phyloP scores from a whole-genome alignment of 2,113 vertebrate genomes.

The Sander lucioperca region DNA sequence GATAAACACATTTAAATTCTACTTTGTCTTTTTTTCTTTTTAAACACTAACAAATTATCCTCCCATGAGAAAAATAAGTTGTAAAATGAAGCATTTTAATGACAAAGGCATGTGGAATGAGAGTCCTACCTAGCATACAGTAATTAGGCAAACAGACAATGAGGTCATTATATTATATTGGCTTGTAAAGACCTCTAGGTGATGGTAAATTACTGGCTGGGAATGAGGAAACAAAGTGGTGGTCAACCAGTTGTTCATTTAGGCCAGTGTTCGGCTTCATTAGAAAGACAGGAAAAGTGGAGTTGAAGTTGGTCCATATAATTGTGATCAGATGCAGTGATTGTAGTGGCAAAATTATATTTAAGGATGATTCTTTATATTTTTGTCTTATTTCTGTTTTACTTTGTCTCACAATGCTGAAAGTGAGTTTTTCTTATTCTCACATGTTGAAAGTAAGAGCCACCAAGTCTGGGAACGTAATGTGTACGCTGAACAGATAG shows the following conservation, averaged over 20 bases:
- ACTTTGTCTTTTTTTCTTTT: background rate
- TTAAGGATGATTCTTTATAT: too few relatives aligned
- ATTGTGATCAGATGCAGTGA: constrained; percentile 11
- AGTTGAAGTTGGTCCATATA: background rate
- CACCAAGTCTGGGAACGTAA: too few relatives aligned
- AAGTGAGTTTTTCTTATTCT: too few relatives aligned
- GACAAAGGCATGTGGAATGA: background rate
- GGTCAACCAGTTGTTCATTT: background rate
- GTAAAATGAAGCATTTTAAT: constrained; percentile 12
- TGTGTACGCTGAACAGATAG: too few relatives aligned
- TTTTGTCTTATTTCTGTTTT: too few relatives aligned
- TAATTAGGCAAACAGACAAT: constrained; percentile 6
- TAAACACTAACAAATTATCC: background rate
- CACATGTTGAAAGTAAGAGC: too few relatives aligned
- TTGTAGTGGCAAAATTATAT: too few relatives aligned
- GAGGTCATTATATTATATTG: constrained; percentile 12
- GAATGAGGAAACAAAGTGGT: constrained; percentile 47
- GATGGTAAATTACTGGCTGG: constrained; percentile 43
- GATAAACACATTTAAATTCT: background rate
- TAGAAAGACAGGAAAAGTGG: constrained; percentile 12
- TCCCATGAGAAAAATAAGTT: background rate
- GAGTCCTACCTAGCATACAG: background rate
- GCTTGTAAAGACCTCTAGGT: constrained; percentile 37
- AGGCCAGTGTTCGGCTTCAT: background rate
- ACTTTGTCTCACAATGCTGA: too few relatives aligned